Conservation (phyloP, 2,797 vertebrate genomes). For the Ceryle rudis region DNA sequence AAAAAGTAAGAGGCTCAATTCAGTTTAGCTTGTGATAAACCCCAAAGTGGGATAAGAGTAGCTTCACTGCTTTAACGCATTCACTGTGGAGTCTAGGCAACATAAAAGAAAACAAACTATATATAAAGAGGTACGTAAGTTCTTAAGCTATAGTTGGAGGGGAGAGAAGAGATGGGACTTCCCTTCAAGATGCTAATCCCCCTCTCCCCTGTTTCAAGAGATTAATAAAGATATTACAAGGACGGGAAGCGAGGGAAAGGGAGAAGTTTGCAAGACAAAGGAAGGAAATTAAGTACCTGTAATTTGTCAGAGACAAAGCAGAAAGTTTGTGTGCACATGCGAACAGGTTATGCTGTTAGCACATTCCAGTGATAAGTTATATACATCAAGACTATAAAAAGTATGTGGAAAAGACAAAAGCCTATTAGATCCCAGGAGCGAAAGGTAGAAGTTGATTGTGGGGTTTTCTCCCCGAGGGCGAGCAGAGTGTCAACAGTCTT, state of each 20-base stretch:
- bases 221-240: slow-evolving; percentile 62
- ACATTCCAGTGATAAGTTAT: slow-evolving; percentile 92
- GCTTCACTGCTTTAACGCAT: neutral
- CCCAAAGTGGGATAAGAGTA: neutral
- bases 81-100: slow-evolving; percentile 14
- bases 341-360: slow-evolving; percentile 84
- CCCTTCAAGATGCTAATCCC: slow-evolving; percentile 18
- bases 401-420: slow-evolving; percentile 91
- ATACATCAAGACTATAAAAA: slow-evolving; percentile 91
- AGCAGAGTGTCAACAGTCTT: slow-evolving; percentile 89
- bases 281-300: slow-evolving; percentile 72
- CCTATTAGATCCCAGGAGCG: slow-evolving; percentile 93
- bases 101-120: slow-evolving; percentile 6
- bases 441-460: slow-evolving; percentile 88
- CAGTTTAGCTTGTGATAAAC: neutral
- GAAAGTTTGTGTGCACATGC: slow-evolving; percentile 66
- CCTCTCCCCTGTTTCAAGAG: slow-evolving; percentile 36
- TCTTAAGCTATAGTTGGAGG: slow-evolving; percentile 13
- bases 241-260: slow-evolving; percentile 47
- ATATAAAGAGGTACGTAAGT: neutral
- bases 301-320: slow-evolving; percentile 72
- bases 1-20: neutral
- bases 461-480: slow-evolving; percentile 84
- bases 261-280: slow-evolving; percentile 61
- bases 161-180: neutral